Evolutionary conservation across 1,140 invertebrate species (phyloP).

Genomic region (Drosophila busckii): DNA sequence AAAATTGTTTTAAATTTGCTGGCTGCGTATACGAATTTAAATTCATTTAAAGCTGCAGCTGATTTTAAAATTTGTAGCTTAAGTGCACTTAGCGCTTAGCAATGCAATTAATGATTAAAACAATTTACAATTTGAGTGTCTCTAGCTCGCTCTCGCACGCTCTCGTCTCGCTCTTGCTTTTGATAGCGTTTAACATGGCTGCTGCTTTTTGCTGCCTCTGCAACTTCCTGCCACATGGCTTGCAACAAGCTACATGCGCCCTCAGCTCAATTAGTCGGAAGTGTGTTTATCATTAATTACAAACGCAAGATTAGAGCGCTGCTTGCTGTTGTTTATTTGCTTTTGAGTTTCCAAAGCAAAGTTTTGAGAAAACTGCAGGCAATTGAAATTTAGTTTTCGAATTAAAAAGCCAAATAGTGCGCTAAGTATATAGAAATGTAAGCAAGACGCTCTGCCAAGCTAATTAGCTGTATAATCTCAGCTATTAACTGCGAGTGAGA

Average conservation of each 20-base stretch:
- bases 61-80: too few relatives aligned
- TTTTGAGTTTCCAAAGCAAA: conserved; percentile 17
- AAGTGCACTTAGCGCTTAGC: too few relatives aligned
- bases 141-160: too few relatives aligned
- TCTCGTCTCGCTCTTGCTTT: too few relatives aligned
- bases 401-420: conserved; percentile 1
- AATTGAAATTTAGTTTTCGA: neutral
- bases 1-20: too few relatives aligned
- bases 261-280: conserved; percentile 32
- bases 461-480: conserved; percentile 53
- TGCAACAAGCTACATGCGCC: neutral
- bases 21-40: too few relatives aligned
- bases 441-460: conserved; percentile 46
- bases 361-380: conserved; percentile 1
- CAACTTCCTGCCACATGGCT: conserved; percentile 16
- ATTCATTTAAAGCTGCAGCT: too few relatives aligned
- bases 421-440: too few relatives aligned
- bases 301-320: conserved; percentile 1
- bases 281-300: conserved; percentile 59
- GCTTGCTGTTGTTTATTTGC: too few relatives aligned
- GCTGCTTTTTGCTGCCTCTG: neutral
- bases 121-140: too few relatives aligned
- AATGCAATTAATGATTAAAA: too few relatives aligned
- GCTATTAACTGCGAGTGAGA: neutral
- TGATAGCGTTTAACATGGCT: too few relatives aligned